phyloP scores from a whole-genome alignment of 2,797 vertebrate species.

The Echiichthys vipera region DNA sequence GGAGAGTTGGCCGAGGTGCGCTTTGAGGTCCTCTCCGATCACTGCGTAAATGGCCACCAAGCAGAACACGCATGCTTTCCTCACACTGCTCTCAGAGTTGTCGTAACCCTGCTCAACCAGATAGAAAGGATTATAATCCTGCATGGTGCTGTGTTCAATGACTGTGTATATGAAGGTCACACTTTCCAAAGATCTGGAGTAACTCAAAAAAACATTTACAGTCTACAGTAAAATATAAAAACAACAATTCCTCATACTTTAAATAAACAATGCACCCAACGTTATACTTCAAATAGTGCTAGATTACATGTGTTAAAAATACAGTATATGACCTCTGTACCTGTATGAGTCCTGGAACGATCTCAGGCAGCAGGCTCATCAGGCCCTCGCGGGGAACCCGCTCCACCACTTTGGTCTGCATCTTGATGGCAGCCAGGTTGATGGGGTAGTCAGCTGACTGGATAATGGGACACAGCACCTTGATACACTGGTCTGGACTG shows the following conservation, averaged over 20 bases:
- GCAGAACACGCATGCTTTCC: slow-evolving; percentile 98
- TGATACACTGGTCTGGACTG: slow-evolving; percentile 96
- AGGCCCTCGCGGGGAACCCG: slow-evolving; percentile 92
- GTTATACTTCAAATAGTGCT: neutral
- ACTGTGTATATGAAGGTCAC: too few species aligned
- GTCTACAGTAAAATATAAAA: neutral
- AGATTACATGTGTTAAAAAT: neutral
- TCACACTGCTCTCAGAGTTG: slow-evolving; percentile 98
- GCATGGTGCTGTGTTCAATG: neutral
- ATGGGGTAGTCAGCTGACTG: slow-evolving; percentile 98
- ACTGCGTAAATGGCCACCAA: slow-evolving; percentile 95
- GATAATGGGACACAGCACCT: slow-evolving; percentile 97
- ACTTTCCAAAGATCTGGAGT: neutral
- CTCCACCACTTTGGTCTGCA: slow-evolving; percentile 97
- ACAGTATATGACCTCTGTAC: slow-evolving; percentile 62
- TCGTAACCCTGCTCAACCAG: slow-evolving; percentile 90
- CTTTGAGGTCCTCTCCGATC: slow-evolving; percentile 97
- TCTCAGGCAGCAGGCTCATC: slow-evolving; percentile 91
- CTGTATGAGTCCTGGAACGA: slow-evolving; percentile 96
- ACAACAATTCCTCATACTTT: neutral
- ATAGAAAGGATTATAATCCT: slow-evolving; percentile 6
- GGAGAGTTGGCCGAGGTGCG: slow-evolving; percentile 95
- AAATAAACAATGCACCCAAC: neutral
- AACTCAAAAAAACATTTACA: neutral
- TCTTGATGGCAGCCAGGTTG: slow-evolving; percentile 97